Evolutionary conservation across 2,888 invertebrate species (phyloP).

Genomic region (Coelinius sp.): DNA sequence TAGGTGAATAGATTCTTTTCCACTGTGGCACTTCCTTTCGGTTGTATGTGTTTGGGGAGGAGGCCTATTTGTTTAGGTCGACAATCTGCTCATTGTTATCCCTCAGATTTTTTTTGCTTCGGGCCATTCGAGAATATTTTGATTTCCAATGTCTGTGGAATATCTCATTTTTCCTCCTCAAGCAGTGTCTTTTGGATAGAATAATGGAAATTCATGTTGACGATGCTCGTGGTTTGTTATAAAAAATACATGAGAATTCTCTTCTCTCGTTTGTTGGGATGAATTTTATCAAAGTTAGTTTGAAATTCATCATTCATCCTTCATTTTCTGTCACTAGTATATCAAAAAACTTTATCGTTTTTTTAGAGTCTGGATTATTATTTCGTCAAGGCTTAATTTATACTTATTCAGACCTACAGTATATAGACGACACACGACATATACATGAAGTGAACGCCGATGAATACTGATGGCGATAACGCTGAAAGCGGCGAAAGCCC

Average conservation of each 20-base stretch:
- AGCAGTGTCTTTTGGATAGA: not conserved
- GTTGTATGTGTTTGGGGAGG: constrained; percentile 23
- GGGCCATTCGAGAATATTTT: not conserved
- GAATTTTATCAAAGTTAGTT: too few relatives aligned
- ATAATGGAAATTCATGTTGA: not conserved
- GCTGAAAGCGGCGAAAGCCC: constrained; percentile 19
- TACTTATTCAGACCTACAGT: not conserved
- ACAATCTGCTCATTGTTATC: constrained; percentile 43
- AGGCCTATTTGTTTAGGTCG: constrained; percentile 45
- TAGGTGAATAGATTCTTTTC: not conserved
- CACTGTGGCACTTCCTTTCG: constrained; percentile 14
- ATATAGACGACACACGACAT: constrained; percentile 2
- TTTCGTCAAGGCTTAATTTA: not conserved
- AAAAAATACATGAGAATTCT: too few relatives aligned
- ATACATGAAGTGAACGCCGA: constrained; percentile 15
- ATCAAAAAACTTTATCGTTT: not conserved
- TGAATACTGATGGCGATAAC: constrained; percentile 25
- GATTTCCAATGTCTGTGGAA: not conserved
- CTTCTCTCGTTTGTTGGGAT: too few relatives aligned
- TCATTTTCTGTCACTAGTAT: not conserved
- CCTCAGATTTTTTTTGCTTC: constrained; percentile 23
- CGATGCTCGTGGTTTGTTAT: not conserved
- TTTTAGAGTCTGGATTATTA: not conserved
- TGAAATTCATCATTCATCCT: not conserved
- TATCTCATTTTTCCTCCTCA: not conserved